Evolutionary conservation across 1,140 invertebrate species (phyloP), one percentile per base, ranked within the genome.

Genomic region (Parasteatoda tepidariorum): DNA sequence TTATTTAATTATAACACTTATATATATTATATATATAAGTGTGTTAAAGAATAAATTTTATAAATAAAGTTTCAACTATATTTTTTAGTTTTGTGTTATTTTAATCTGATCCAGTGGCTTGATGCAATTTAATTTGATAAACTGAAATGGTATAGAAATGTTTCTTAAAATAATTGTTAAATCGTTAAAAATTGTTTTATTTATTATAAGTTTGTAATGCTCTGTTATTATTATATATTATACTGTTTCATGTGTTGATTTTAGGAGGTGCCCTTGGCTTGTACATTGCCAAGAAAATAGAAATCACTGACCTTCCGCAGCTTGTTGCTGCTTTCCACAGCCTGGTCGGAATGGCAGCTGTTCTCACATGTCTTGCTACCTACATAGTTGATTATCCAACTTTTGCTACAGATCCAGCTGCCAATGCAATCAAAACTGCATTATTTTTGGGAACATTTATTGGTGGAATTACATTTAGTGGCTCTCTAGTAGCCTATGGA

Each of bases 401-500:
- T 66, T 95, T 97, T 90, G 94, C 93, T n/a, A 92, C 93, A 0
- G 94, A 96, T 89, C 94, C 95, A 18, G 93, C 95, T 3, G 93
- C 94, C 0, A 93, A 93, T 86, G 94, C 96, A n/a, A 91, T 95
- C 55, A 96, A 96, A 89, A 95, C 95, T 0, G 93, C 95, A 15
- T 90, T 97, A 2, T 97, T 96, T 90, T 90, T 97, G 5, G 96
- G 95, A 6, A 96, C 95, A 0, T 96, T 94, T 89, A 97, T 97
- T 87, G 96, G 95, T 85, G 95, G 95, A 62, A 93, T 97, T 41
- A 97, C 95, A 9, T 96, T 96, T 90, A 96, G 94, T 86, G 95
- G 95, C 2, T 96, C 94, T 0, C 89, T 97, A 54, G 92, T 97
- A 55, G 96, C 96, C n/a, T 97, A 96, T 89, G 95, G 95, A 78